Base-by-base conservation (phyloP, 2,797 vertebrate species). In the Pseudochirops cupreus region DNA sequence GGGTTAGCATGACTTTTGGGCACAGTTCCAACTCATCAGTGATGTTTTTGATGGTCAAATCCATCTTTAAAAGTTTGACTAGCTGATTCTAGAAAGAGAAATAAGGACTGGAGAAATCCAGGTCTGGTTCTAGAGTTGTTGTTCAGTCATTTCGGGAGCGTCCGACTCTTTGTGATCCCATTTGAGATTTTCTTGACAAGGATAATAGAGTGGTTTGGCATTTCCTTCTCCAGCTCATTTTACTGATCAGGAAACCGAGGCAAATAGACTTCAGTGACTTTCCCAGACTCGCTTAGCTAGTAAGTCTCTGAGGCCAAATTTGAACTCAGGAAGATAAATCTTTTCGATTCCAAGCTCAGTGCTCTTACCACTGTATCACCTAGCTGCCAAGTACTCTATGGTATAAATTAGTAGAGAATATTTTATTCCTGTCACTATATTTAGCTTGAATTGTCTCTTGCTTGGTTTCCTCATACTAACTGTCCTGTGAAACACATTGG, bases 361-460 rank as follows among this genome's bases (percentile, higher is more conserved):
- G 3, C 31, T 33, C 59, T 62, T 4, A 4, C 31, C 12, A 62
- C 31, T 33, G 12, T 33, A 62, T 26, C 0, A 31, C 59, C 31
- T 62, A 33, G 31, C 9, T 11, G 6, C 58, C 58, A 11, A 31
- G 7, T 56, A 94, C 33, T 52, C 55, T n/a, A 31, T 96, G 96
- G 29, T 55, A 56, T 74, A 52, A 95, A 92, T 92, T 91, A 92
- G 56, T 95, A 46, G 58, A 2, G 96, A 92, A 96, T 96, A 55
- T 56, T 97, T 91, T 58, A 91, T 91, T 39, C 94, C 6, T 39
- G 59, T 97, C 54, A 92, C 95, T 97, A 91, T 96, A 57, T 93
- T 54, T 91, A 97, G 55, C 29, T 58, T 56, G 46, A 94, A 82
- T 56, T 67, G 11, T 90, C 62, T 55, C 54, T 52, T 93, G 13